phyloP scores from a whole-genome alignment of 2,888 invertebrate genomes.

The Mechanitis mazaeus region DNA sequence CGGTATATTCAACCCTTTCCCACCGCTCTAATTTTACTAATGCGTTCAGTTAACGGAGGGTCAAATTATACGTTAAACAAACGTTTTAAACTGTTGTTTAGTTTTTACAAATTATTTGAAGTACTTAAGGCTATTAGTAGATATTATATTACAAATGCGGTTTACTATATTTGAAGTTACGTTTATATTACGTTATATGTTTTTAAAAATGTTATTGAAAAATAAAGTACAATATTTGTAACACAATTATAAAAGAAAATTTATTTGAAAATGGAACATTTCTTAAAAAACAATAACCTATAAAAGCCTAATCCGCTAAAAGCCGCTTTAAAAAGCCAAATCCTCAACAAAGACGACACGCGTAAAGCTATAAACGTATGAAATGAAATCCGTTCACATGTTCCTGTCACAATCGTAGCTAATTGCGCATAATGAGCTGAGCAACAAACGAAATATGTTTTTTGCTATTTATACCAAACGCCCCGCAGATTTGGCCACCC shows the following conservation, averaged over 20 bases:
- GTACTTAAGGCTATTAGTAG: constrained; percentile 8
- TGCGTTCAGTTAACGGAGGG: constrained; percentile 62
- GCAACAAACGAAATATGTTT: constrained; percentile 72
- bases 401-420: constrained; percentile 72
- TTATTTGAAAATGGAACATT: too few relatives aligned
- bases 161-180: too few relatives aligned
- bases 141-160: too few relatives aligned
- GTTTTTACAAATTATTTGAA: constrained; percentile 56
- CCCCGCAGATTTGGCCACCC: constrained; percentile 61
- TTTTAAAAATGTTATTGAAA: too few relatives aligned
- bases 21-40: constrained; percentile 76
- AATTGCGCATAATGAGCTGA: constrained; percentile 75
- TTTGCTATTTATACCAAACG: constrained; percentile 70
- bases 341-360: constrained; percentile 37
- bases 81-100: constrained; percentile 60
- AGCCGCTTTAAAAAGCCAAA: not conserved
- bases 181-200: too few relatives aligned
- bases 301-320: too few relatives aligned
- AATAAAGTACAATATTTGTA: too few relatives aligned
- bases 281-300: too few relatives aligned
- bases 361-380: constrained; percentile 38
- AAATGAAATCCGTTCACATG: constrained; percentile 69
- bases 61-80: constrained; percentile 61
- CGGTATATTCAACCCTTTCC: constrained; percentile 65
- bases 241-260: too few relatives aligned